These are phyloP conservation scores for Cancer borealis DNA, from an alignment of 2,888 invertebrate species.

Conservation along the genomic window DNA sequence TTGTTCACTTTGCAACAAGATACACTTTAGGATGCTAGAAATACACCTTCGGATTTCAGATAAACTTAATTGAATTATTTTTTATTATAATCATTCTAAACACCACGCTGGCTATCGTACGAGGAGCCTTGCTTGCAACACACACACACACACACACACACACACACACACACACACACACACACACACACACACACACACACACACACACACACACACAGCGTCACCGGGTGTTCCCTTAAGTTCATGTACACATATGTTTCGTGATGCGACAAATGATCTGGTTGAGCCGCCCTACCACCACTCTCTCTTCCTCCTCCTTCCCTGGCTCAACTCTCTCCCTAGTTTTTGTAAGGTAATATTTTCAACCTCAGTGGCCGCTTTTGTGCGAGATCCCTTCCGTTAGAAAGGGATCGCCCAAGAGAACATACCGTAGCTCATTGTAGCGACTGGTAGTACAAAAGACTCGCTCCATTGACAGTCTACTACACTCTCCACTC, in stretches of 20 bases:
- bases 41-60: neutral
- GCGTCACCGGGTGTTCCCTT: neutral
- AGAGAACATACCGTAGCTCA: conserved; percentile 45
- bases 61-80: neutral
- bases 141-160: neutral
- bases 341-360: conserved; percentile 14
- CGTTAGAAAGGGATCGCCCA: conserved; percentile 43
- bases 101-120: neutral
- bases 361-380: neutral
- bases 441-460: conserved; percentile 45
- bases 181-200: neutral
- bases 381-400: conserved; percentile 23
- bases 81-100: neutral
- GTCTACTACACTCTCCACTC: neutral
- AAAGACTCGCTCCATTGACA: conserved; percentile 40
- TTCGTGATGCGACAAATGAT: conserved; percentile 4
- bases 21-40: too few species aligned
- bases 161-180: neutral
- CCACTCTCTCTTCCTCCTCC: neutral
- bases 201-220: neutral
- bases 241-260: neutral
- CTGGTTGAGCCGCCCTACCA: neutral
- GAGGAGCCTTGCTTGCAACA: neutral
- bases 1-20: too few species aligned
- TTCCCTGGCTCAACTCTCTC: neutral